A percentile compares a stretch with the other conserved stretches of the same genome.
Conservation (phyloP, 2,797 vertebrate species). For the Coregonus suidteri region DNA sequence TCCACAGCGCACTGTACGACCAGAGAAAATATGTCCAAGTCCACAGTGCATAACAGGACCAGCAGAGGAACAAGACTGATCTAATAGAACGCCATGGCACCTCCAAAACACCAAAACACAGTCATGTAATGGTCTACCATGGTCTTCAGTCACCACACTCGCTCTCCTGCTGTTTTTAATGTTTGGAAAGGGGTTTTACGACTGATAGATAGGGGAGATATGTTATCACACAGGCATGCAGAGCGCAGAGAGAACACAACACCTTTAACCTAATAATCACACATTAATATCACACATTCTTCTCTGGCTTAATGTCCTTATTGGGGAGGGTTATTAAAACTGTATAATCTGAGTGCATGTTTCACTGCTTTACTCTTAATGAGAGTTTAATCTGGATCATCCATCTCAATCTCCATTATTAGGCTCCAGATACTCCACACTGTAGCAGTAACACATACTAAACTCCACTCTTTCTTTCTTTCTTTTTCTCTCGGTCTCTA, state of each 20-base stretch:
- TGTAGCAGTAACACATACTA: slow-evolving; percentile 3
- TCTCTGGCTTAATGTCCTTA: slow-evolving; percentile 35
- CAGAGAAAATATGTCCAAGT: slow-evolving; percentile 14
- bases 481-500: not conserved
- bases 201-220: slow-evolving; percentile 29
- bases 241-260: slow-evolving; percentile 29
- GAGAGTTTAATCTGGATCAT: slow-evolving; percentile 50
- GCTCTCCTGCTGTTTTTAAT: not conserved
- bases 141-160: not conserved
- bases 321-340: not conserved
- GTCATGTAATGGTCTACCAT: not conserved
- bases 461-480: not conserved
- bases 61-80: slow-evolving; percentile 32
- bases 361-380: slow-evolving; percentile 28
- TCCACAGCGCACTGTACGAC: slow-evolving; percentile 40
- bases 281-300: slow-evolving; percentile 48
- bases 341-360: slow-evolving; percentile 33
- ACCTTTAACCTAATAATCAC: slow-evolving; percentile 31
- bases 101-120: not conserved
- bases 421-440: slow-evolving; percentile 28
- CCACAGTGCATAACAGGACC: slow-evolving; percentile 16
- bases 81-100: slow-evolving; percentile 33
- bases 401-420: slow-evolving; percentile 53
- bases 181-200: slow-evolving; percentile 16
- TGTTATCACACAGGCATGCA: slow-evolving; percentile 21